Percentiles rank a stretch among this genome's conserved stretches.
Evolutionary conservation across 2,113 vertebrate genomes (phyloP).

Genomic region (Lasiurus borealis): DNA sequence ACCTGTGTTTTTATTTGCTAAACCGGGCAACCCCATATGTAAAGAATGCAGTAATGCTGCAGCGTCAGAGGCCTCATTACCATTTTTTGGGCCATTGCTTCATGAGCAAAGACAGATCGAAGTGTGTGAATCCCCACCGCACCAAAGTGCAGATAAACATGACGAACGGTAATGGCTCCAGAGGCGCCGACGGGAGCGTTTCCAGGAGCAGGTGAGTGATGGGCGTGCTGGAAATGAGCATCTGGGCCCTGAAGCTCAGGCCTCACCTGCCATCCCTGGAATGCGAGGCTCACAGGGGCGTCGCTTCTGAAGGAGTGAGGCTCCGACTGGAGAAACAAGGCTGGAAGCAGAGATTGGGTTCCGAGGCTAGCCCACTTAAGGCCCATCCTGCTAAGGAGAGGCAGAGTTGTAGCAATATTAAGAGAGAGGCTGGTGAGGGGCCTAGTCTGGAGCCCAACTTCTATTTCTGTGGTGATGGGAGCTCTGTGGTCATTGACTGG

Average conservation of each 20-base stretch:
- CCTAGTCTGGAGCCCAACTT: background rate
- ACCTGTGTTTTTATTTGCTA: background rate
- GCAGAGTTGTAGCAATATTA: background rate
- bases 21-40: background rate
- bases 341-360: background rate
- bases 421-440: background rate
- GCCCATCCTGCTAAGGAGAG: background rate
- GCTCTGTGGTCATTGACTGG: background rate
- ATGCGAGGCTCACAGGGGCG: background rate
- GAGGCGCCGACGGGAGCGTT: conserved; percentile 29
- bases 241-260: background rate
- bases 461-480: background rate
- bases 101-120: conserved; percentile 79
- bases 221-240: background rate
- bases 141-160: conserved; percentile 80
- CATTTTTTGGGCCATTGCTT: conserved; percentile 83
- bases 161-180: conserved; percentile 66
- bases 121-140: conserved; percentile 67
- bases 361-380: background rate
- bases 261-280: background rate
- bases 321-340: background rate
- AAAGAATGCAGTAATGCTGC: background rate
- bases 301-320: background rate
- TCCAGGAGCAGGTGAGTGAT: conserved; percentile 65
- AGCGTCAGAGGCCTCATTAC: conserved; percentile 74